Base-by-base conservation (phyloP, 2,888 invertebrate species). In the Limnephilus marmoratus region DNA sequence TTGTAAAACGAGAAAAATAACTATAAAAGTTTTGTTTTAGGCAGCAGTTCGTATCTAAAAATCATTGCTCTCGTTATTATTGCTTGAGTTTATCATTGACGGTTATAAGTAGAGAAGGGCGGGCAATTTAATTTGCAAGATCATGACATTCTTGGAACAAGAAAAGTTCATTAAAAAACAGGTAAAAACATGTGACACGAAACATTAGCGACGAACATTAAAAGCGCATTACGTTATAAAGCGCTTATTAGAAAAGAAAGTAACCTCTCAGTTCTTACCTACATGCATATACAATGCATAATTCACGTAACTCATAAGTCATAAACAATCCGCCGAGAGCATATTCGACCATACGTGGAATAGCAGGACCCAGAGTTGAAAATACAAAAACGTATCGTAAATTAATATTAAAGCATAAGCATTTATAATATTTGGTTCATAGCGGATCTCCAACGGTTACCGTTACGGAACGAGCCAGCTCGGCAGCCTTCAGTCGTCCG, bases 361-460 rank as follows among this genome's bases (percentile, higher is more conserved):
- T 45, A 45, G 45, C 85, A 86, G 85, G 85, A 86, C 45, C n/a
- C 45, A 31, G 12, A 82, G n/a, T 41, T 86, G 85, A 86, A 86
- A 41, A n/a, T 83, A 41, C 45, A 85, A 85, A 85, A 85, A 81
- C 31, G 41, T 41, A 41, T 85, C n/a, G n/a, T 41, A n/a, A 85
- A 41, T 86, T 86, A 86, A 45, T 86, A 86, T 86, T 86, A 45
- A 86, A 68, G 18, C 87, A 87, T 87, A 68, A 87, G 87, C 91
- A 87, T 87, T 91, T 91, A 87, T 86, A 91, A 91, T 91, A 91
- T 91, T 91, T 91, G 91, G 91, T 91, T 91, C 91, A 91, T 91
- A 91, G 91, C 91, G 91, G 91, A 91, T 91, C 81, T 91, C 91
- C 41, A 81, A 68, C 49, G 37, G 91, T 86, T 91, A 91, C 91